Conservation (phyloP, 64 coral and sea anemone genomes). For the Trachythela sp. region DNA sequence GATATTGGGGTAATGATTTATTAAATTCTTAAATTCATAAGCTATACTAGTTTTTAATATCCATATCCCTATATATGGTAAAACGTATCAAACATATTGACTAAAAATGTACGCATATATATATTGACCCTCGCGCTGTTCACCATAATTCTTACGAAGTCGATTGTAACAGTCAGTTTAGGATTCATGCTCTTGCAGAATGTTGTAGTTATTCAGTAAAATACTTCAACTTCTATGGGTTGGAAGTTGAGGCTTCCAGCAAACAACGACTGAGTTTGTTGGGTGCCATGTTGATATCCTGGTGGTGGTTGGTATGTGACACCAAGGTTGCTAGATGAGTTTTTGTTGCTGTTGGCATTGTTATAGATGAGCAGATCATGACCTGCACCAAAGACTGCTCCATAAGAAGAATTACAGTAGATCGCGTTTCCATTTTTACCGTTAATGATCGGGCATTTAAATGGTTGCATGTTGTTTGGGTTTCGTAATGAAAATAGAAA, state of each 20-base stretch:
- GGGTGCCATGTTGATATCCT: neutral
- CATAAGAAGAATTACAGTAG: neutral
- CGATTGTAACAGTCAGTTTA: too few species aligned
- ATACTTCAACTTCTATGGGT: neutral
- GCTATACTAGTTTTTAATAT: too few species aligned
- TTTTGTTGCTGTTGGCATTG: neutral
- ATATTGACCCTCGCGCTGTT: too few species aligned
- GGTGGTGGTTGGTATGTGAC: neutral
- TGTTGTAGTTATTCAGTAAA: neutral
- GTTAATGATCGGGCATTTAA: neutral
- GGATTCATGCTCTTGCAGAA: too few species aligned
- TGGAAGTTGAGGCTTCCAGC: neutral
- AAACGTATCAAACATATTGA: too few species aligned
- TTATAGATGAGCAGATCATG: neutral
- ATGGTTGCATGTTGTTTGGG: neutral
- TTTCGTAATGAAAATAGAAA: neutral
- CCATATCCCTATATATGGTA: too few species aligned
- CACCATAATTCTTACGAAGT: too few species aligned
- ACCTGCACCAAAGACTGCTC: neutral
- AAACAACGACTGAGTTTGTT: neutral
- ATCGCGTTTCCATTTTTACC: neutral
- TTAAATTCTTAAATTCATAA: too few species aligned
- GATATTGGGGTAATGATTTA: too few species aligned
- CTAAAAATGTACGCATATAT: too few species aligned
- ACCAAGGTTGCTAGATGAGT: neutral